A percentile compares a stretch with the other conserved stretches of the same genome.
These are phyloP conservation scores for Oophaga sylvatica DNA, from an alignment of 2,797 vertebrate species.

Conservation along the genomic window DNA sequence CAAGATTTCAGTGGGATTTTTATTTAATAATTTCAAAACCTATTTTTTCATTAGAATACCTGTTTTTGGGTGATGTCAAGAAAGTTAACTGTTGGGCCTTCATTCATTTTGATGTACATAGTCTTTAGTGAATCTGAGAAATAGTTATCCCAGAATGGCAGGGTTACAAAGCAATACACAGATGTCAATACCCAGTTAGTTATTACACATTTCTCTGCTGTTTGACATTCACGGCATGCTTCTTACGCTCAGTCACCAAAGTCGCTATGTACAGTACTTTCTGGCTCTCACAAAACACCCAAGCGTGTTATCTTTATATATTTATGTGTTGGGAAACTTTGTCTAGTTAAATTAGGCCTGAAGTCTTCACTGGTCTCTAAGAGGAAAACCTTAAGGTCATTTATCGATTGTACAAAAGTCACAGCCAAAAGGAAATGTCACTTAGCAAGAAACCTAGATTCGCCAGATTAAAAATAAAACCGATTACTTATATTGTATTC, in stretches of 20 bases:
- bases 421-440: constrained; percentile 42
- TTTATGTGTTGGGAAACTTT: constrained; percentile 43
- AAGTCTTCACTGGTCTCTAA: constrained; percentile 26
- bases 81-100: background rate
- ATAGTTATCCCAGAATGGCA: background rate
- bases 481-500: constrained; percentile 8
- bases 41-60: background rate
- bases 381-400: constrained; percentile 42
- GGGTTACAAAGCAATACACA: constrained; percentile 24
- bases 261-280: background rate
- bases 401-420: constrained; percentile 52
- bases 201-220: background rate
- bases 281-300: background rate
- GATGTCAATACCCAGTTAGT: background rate
- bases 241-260: background rate
- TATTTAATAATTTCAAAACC: too few species aligned
- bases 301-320: background rate
- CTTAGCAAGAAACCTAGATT: constrained; percentile 29
- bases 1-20: too few species aligned
- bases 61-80: background rate
- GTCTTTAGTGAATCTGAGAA: background rate
- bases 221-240: background rate
- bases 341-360: constrained; percentile 41
- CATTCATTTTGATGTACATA: background rate
- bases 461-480: constrained; percentile 27